Conservation (phyloP, 1,140 invertebrate species). For the silkworm (Bombyx mori) region ASM3026992v2 NC_085111.1:8891001-8891500, state of each 20-base stretch:
- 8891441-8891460: too few species aligned
- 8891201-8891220: slow-evolving; percentile 91
- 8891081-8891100: too few species aligned
- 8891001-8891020: too few species aligned
- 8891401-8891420: not conserved
- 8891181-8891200: slow-evolving; percentile 91
- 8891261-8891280: slow-evolving; percentile 89
- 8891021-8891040: too few species aligned
- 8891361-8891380: not conserved
- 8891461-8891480: too few species aligned
- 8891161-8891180: slow-evolving; percentile 99
- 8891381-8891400: too few species aligned
- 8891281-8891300: slow-evolving; percentile 95
- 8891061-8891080: too few species aligned
- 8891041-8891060: too few species aligned
- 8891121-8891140: slow-evolving; percentile 73
- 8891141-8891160: slow-evolving; percentile 97
- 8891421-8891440: not conserved
- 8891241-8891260: slow-evolving; percentile 92
- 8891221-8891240: slow-evolving; percentile 94
- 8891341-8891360: slow-evolving; percentile 82
- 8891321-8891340: slow-evolving; percentile 97
- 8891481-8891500: too few species aligned
- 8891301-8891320: slow-evolving; percentile 99
- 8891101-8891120: too few species aligned